Evolutionary conservation across 1,140 invertebrate genomes (phyloP), one percentile per base, ranked within the genome.

Genomic region (Tigriopus japonicus): DNA sequence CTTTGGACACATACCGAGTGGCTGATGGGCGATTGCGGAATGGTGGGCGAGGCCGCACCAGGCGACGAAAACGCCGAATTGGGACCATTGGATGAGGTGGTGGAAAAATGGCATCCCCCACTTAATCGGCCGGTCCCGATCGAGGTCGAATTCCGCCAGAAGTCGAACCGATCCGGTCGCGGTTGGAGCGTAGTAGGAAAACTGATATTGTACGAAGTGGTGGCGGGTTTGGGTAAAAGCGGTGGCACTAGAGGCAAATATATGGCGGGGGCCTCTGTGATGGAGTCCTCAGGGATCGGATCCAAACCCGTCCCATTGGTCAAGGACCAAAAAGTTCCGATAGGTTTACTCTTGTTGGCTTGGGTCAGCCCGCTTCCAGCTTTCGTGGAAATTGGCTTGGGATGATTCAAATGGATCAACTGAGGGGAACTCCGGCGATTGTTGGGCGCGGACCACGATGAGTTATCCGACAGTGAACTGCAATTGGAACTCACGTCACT

Each of bases 101-200:
- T 35, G 28, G 28, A 35, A 35, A 35, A 35, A 35, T 35, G 28
- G 9, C 45, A 49, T 49, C 21, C n/a, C n/a, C 45, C 45, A 49
- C 45, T 49, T 5, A 49, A 21, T 15, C 45, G n/a, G 2, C n/a
- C 45, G 10, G 5, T 21, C 10, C n/a, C 21, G 12, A 49, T 17
- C 2, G 45, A 49, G n/a, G n/a, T 17, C 12, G 21, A 21, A 12
- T 21, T 21, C 5, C 45, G n/a, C 45, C 45, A 49, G n/a, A 49
- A 21, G 12, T 49, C 45, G 21, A 49, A 49, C 53, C 15, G 15
- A 24, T 40, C 28, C 17, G 21, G 19, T n/a, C 55, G 13, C 3
- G 55, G 55, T 23, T 58, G 55, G 2, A 58, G 41, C 6, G 55
- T 58, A 13, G 55, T 54, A 6, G 55, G 55, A 23, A 58, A 58